Conservation (phyloP, 2,888 invertebrate genomes). For the Galerucella calmariensis region DNA sequence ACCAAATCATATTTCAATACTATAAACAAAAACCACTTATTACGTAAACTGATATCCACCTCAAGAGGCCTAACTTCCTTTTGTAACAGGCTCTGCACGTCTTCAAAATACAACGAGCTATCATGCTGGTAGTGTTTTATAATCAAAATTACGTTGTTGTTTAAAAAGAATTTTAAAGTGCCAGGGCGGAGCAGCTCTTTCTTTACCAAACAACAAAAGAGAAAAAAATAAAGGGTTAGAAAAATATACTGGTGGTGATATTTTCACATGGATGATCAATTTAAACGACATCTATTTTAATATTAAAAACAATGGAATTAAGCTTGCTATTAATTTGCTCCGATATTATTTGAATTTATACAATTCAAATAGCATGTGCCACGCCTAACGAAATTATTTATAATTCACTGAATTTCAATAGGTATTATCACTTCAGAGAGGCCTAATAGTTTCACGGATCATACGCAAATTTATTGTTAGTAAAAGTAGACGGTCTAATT, state of each 20-base stretch:
- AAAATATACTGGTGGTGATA: conserved; percentile 29
- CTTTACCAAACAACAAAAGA: conserved; percentile 20
- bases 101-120: conserved; percentile 37
- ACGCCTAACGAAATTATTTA: conserved; percentile 49
- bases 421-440: not conserved
- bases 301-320: conserved; percentile 35
- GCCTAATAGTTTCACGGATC: not conserved
- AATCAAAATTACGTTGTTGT: conserved; percentile 48
- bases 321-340: conserved; percentile 49
- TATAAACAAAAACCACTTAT: conserved; percentile 32
- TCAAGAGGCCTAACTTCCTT: conserved; percentile 28
- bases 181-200: conserved; percentile 44
- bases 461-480: not conserved
- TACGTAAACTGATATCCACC: conserved; percentile 37
- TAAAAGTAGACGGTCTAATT: too few relatives aligned
- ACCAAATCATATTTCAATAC: conserved; percentile 26
- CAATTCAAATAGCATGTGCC: conserved; percentile 50
- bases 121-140: conserved; percentile 50
- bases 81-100: conserved; percentile 32
- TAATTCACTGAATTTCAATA: conserved; percentile 46
- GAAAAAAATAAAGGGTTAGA: conserved; percentile 28
- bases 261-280: conserved; percentile 40
- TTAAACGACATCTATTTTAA: conserved; percentile 32
- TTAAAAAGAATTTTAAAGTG: conserved; percentile 43
- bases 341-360: conserved; percentile 45